Evolutionary conservation across 2,797 vertebrate species (phyloP).

Genomic region (Perodicticus potto): DNA sequence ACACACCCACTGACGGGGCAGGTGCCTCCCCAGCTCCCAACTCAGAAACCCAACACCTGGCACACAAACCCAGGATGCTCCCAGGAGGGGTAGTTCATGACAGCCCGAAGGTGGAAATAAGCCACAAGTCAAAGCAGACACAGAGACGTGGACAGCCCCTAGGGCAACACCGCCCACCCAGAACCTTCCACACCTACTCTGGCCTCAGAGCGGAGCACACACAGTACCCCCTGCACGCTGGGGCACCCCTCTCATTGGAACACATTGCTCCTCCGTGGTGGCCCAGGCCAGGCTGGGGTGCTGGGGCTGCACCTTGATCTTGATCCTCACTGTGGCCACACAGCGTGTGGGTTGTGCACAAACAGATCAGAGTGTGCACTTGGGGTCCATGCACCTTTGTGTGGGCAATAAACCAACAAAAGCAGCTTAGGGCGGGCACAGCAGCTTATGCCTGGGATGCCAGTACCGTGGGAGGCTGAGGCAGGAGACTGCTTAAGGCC

Average conservation of each 20-base stretch:
- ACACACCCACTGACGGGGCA: neutral
- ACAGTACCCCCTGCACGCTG: no score
- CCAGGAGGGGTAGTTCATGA: fast-evolving
- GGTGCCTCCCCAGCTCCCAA: neutral
- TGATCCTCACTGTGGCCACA: neutral
- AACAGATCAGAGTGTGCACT: fast-evolving
- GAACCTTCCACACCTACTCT: neutral
- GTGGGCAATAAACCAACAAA: fast-evolving
- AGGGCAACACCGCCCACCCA: neutral
- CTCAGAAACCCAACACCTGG: neutral
- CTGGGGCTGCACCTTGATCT: neutral
- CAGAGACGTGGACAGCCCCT: neutral
- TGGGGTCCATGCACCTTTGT: fast-evolving
- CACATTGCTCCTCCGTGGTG: neutral
- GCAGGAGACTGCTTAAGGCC: no score
- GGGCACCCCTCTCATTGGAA: no score
- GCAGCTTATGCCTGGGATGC: no score
- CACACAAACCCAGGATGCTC: neutral
- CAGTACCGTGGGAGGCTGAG: no score
- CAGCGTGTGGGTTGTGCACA: neutral
- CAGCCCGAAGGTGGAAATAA: fast-evolving
- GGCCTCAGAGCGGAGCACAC: no score
- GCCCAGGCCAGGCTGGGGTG: fast-evolving
- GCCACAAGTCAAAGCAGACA: neutral
- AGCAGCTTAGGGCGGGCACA: no score